Conservation (phyloP, 2,797 vertebrate genomes). For the Pagetopsis macropterus region DNA sequence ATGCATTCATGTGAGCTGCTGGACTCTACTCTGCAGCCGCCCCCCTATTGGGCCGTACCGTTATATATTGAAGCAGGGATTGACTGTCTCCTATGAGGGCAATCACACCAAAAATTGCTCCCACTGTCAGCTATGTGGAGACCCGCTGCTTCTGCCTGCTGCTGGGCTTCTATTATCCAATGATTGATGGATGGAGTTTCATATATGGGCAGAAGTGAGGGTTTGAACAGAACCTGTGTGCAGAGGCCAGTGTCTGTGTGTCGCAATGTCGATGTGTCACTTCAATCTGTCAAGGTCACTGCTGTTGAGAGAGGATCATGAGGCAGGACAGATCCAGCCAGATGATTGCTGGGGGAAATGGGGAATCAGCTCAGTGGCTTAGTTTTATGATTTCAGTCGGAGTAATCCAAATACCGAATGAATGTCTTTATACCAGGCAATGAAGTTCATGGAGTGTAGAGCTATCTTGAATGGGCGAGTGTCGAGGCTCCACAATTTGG, state of each 20-base stretch:
- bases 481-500: conserved; percentile 33
- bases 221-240: conserved; percentile 29
- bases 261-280: conserved; percentile 34
- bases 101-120: conserved; percentile 66
- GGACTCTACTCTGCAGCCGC: conserved; percentile 61
- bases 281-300: conserved; percentile 71
- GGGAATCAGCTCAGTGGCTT: conserved; percentile 72
- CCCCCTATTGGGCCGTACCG: conserved; percentile 54
- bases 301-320: conserved; percentile 56
- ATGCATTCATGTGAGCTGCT: conserved; percentile 62
- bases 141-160: conserved; percentile 55
- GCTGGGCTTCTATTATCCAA: conserved; percentile 55
- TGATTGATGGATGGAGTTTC: conserved; percentile 51
- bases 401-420: conserved; percentile 64
- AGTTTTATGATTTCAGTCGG: conserved; percentile 69
- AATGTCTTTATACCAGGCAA: conserved; percentile 54
- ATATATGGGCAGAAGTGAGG: conserved; percentile 36
- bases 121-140: conserved; percentile 50
- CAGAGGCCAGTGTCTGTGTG: conserved; percentile 16
- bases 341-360: conserved; percentile 67
- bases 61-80: conserved; percentile 56
- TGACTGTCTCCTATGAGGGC: conserved; percentile 57
- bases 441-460: conserved; percentile 55
- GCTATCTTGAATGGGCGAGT: conserved; percentile 53
- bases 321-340: conserved; percentile 60